Evolutionary conservation across 2,888 invertebrate species (phyloP), one percentile per base, ranked within the genome.

Genomic region (Crepidodera aurea): DNA sequence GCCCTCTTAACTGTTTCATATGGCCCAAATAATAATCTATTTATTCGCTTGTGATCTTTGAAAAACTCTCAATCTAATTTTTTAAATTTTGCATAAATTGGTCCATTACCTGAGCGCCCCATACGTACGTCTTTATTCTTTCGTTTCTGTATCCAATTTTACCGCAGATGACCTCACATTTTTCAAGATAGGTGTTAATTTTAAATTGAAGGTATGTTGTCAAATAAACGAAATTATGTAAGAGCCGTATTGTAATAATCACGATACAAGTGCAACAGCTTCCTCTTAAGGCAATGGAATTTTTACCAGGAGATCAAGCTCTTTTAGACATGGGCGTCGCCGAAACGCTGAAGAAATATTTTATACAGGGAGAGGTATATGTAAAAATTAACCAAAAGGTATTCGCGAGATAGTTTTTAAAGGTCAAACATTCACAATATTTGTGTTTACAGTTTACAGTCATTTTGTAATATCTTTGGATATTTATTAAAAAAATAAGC

Each of bases 101-200:
- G n/a, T n/a, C n/a, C n/a, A n/a, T n/a, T n/a, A n/a, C n/a, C n/a
- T n/a, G n/a, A n/a, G n/a, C n/a, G n/a, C 29, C 8, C 29, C 29
- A 1, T 29, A 6, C 2, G 10, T 10, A 29, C 29, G 29, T 8
- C 29, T 10, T 8, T 29, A 10, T 8, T 6, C 29, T 29, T 6
- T 12, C 12, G 13, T 13, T 34, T 34, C 6, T 1, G 1, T 13
- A 10, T 13, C 13, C 18, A 18, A 2, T 44, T 44, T 19, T 8
- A 22, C 2, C 1, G 22, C 12, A 44, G 44, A 42, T 54, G 54
- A 54, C 54, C 54, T 54, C 42, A 54, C 37, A 29, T 42, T 54
- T 54, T 42, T 22, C 42, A 7, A 27, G 54, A 54, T 54, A 54
- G 54, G 54, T 54, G 54, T 54, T 42, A 54, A 54, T 54, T 54